These are phyloP conservation scores for Psephotus haematonotus DNA, from an alignment of 2,113 vertebrate species.

Conservation along the genomic window DNA sequence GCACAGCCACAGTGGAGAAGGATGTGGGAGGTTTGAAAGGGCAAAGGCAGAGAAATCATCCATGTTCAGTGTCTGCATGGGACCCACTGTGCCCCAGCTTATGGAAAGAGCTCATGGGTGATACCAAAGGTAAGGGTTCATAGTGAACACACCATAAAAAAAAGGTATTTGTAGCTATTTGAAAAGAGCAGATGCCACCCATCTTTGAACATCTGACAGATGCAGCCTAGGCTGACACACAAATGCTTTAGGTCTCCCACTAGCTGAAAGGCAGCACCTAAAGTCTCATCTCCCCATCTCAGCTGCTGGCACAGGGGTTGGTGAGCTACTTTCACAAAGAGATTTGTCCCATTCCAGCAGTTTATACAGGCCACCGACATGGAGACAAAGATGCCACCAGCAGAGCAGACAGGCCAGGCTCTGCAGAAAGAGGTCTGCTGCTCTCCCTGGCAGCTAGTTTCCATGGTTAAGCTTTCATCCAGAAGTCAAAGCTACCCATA, in stretches of 20 bases:
- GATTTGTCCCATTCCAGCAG: not conserved
- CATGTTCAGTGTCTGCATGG: not conserved
- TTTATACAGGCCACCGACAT: not conserved
- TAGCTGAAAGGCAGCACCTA: not conserved
- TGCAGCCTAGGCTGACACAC: not conserved
- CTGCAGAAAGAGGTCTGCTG: not conserved
- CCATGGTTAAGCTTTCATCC: not conserved
- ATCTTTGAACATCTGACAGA: not conserved
- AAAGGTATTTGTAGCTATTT: not conserved
- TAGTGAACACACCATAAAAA: not conserved
- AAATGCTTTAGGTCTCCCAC: not conserved
- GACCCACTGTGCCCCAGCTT: not conserved
- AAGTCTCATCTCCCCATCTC: not conserved
- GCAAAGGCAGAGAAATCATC: not conserved
- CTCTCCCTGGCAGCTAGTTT: not conserved
- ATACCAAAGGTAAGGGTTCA: not conserved
- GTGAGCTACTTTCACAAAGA: not conserved
- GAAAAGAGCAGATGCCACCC: not conserved
- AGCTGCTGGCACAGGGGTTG: not conserved
- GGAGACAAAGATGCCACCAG: not conserved
- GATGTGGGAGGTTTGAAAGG: not conserved
- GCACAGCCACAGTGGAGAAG: fast-evolving
- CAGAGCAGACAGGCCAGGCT: not conserved
- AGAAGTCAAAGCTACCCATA: not conserved
- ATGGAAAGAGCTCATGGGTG: not conserved